Conservation (phyloP, 2,888 invertebrate species). For the Cantharis nigra region DNA sequence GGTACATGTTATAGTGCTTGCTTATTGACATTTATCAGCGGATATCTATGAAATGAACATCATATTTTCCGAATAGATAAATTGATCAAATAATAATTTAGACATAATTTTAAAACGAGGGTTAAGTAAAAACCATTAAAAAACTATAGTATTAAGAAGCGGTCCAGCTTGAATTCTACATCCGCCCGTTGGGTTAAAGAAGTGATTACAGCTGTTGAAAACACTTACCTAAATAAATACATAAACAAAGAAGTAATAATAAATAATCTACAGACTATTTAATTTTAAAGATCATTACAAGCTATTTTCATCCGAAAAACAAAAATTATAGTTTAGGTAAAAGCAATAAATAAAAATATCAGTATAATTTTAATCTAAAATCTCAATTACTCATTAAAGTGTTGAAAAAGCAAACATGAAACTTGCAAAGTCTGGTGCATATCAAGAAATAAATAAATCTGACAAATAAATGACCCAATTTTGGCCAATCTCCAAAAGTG, state of each 20-base stretch:
- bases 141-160: too few species aligned
- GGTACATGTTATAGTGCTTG: not conserved
- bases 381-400: not conserved
- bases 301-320: not conserved
- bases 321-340: not conserved
- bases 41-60: not conserved
- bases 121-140: too few species aligned
- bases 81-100: not conserved
- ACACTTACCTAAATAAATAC: too few species aligned
- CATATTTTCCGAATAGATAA: not conserved
- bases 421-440: constrained; percentile 9
- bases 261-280: too few species aligned
- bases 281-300: not conserved
- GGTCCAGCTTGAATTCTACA: not conserved
- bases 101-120: not conserved
- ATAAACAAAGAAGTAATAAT: too few species aligned
- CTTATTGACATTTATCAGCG: not conserved
- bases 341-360: not conserved
- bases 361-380: not conserved
- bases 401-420: not conserved
- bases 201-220: too few species aligned
- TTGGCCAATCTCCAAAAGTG: constrained; percentile 23
- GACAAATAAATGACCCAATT: constrained; percentile 16
- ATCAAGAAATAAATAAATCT: constrained; percentile 19
- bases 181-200: not conserved